Base-by-base conservation (phyloP, 1,140 invertebrate species). In the Antheraea mylitta region DNA sequence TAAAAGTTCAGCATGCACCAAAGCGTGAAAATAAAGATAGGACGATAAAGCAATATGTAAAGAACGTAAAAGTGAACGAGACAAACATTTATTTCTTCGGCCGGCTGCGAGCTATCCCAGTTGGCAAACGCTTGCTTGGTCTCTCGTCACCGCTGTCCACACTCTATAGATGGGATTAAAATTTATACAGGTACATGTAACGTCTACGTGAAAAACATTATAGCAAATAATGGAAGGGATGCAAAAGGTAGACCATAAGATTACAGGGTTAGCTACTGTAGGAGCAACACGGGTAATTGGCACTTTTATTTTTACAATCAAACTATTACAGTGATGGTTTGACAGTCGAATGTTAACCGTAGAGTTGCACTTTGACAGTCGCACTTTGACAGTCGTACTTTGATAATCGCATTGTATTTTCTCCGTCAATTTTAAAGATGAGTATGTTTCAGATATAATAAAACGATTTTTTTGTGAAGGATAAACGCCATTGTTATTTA, bases 11-110 rank as follows among this genome's bases (percentile, higher is more conserved):
- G 45, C 45, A 53, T 53, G 45, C 45, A 53, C 16, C 45, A 53
- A 53, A 53, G 45, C 16, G 11, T 53, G 13, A 11, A 53, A 53
- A 53, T n/a, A 66, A 67, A 67, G 19, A 62, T 45, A 53, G 22
- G 53, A 16, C 19, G 60, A 66, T 48, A 42, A 42, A 64, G 6
- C 18, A 64, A 64, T 36, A 63, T 18, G 48, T 18, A 66, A 53
- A 66, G 4, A 66, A 66, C 64, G 30, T 60, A 36, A 18, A n/a
- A 18, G 18, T 38, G 37, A 38, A n/a, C 60, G 19, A 36, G 60
- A 89, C 89, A 82, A 82, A 90, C 88, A 89, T 91, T 83, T 92
- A 92, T 91, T 91, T 91, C 82, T 92, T 92, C 75, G 86, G 82
- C 22, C 89, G 85, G 64, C 76, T 83, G 68, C 91, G 86, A 63